Conservation (phyloP, 2,888 invertebrate genomes). For the Teleogryllus oceanicus region DNA sequence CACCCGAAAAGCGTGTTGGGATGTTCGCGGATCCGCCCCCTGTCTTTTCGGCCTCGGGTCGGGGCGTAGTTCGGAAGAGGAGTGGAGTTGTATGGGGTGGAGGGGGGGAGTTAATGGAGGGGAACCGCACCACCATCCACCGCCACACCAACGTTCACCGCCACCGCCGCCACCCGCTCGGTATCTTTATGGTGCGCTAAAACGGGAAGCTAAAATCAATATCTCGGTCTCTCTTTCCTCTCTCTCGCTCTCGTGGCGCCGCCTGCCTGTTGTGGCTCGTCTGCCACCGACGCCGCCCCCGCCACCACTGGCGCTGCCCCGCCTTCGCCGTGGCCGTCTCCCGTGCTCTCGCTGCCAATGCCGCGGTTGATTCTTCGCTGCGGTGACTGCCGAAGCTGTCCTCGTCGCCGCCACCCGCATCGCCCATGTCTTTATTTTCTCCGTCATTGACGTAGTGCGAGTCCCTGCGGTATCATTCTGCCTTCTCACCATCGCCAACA, state of each 20-base stretch:
- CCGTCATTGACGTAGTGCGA: no score
- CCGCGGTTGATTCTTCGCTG: no score
- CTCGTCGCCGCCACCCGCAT: no score
- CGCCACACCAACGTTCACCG: not conserved
- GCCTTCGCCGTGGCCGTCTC: not conserved
- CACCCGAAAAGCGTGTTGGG: no score
- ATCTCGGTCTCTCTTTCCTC: slow-evolving; percentile 21
- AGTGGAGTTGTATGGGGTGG: no score
- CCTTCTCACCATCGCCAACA: no score
- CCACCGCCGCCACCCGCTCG: not conserved
- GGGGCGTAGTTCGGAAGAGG: no score
- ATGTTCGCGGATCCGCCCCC: no score
- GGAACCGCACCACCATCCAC: not conserved
- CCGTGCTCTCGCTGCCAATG: not conserved
- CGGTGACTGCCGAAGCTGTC: no score
- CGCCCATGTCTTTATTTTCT: no score
- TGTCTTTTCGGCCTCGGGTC: no score
- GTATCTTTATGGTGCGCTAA: slow-evolving; percentile 23
- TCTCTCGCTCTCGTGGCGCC: not conserved
- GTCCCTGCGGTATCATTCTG: no score
- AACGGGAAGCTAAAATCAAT: slow-evolving; percentile 31
- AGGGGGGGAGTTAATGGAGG: not conserved
- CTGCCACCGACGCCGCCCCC: not conserved
- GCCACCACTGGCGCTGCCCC: not conserved
- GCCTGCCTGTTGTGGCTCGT: not conserved